Evolutionary conservation across 2,797 vertebrate genomes (phyloP), one percentile per base, ranked within the genome.

Genomic region (Enteromius radiatus): DNA sequence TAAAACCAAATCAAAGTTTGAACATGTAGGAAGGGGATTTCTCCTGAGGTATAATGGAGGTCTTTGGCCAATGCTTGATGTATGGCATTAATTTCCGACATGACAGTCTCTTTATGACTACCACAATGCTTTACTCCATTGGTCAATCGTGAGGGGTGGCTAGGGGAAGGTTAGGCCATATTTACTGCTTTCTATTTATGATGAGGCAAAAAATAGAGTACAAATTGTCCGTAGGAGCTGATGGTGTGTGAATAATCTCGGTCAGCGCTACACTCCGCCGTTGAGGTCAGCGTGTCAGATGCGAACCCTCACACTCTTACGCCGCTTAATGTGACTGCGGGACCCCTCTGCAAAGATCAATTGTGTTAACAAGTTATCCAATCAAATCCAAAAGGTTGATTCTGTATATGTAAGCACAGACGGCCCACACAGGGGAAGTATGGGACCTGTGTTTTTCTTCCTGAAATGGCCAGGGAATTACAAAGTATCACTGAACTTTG

Each of bases 1-100:
- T 85, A 84, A 84, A 81, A 64, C 54, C 61, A 84, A 87, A 88
- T 88, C 83, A 81, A 84, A 82, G 84, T 83, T 84, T 56, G 82
- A 45, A 41, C 73, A 80, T 74, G 83, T 81, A 76, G 69, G 64
- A 83, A 38, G 80, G 59, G 69, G 49, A 88, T 91, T 88, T 82
- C 73, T 80, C 47, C 65, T 76, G 38, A 84, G 86, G 68, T 86
- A 74, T 87, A 87, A 88, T 86, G 80, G 85, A 88, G 86, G 78
- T 85, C 85, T 88, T 85, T 81, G 84, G 84, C 86, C 80, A 85
- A 67, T 59, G 79, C 70, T 91, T 94, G 95, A 95, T 95, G 89
- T 94, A 95, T 95, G 91, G 91, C 92, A 93, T 95, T 95, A 92
- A 95, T 95, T 95, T 95, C 93, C 90, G 87, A 92, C 89, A 90